Conservation (phyloP, 1,140 invertebrate genomes). For the Carposina sasakii region DNA sequence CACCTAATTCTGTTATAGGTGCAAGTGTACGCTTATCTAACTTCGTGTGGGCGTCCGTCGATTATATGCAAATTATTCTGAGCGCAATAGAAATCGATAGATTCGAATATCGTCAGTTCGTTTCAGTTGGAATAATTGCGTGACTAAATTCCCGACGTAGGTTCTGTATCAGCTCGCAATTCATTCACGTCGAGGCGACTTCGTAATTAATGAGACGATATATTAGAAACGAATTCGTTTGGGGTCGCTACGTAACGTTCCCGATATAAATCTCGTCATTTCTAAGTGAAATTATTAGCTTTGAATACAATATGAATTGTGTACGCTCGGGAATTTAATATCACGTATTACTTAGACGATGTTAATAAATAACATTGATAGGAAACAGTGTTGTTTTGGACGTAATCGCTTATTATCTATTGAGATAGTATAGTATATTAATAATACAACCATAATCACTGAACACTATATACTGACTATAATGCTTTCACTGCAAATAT, state of each 20-base stretch:
- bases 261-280: conserved; percentile 7
- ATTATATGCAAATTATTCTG: conserved; percentile 34
- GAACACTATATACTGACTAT: no score
- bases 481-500: no score
- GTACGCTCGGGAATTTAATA: no score
- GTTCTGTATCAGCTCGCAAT: conserved; percentile 29
- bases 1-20: conserved; percentile 9
- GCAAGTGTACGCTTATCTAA: not conserved
- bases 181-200: conserved; percentile 25
- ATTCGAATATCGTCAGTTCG: conserved; percentile 18
- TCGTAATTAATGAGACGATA: conserved; percentile 38
- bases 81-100: conserved; percentile 28
- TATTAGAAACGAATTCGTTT: conserved; percentile 36
- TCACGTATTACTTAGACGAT: no score
- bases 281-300: not conserved
- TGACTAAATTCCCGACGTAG: conserved; percentile 32
- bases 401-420: no score
- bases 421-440: no score
- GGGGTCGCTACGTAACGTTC: conserved; percentile 20
- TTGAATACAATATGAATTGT: no score
- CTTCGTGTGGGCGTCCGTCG: conserved; percentile 17
- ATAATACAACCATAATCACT: no score
- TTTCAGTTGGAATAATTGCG: conserved; percentile 33
- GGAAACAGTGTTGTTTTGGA: no score
- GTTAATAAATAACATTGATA: no score